phyloP scores from a whole-genome alignment of 2,797 vertebrate genomes.

The Crocidura indochinensis region DNA sequence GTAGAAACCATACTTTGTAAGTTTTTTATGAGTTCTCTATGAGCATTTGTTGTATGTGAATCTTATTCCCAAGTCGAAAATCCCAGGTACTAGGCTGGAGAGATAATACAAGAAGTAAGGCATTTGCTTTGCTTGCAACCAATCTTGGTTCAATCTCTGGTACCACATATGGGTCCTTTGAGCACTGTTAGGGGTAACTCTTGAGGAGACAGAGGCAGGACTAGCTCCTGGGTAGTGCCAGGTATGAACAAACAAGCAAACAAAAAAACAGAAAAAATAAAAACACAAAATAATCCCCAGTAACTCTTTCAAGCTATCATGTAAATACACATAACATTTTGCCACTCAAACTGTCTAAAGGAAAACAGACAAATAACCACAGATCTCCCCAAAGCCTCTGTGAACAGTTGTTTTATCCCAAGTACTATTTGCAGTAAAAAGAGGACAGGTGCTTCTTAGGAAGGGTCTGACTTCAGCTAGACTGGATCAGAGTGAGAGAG shows the following conservation, averaged over 20 bases:
- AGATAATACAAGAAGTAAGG: no score
- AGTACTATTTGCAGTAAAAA: not conserved
- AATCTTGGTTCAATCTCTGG: not conserved
- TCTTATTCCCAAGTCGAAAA: slow-evolving; percentile 52
- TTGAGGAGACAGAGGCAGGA: no score
- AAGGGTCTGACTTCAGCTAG: not conserved
- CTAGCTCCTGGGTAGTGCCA: no score
- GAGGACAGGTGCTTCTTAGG: no score
- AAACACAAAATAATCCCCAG: no score
- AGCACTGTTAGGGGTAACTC: no score
- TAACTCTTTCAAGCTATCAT: not conserved
- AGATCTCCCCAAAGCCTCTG: not conserved
- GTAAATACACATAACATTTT: not conserved
- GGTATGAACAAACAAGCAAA: no score
- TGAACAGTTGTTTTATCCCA: not conserved
- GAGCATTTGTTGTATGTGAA: slow-evolving; percentile 13
- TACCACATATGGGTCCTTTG: no score
- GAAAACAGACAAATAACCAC: not conserved
- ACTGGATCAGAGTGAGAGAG: not conserved
- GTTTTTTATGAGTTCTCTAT: not conserved
- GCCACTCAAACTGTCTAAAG: not conserved
- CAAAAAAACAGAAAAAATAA: no score
- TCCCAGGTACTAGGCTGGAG: not conserved
- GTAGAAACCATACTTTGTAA: not conserved
- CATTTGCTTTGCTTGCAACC: no score